Percentiles rank a stretch among this genome's conserved stretches.
Evolutionary conservation across 2,113 vertebrate genomes (phyloP).

Genomic region (Holacanthus passer): DNA sequence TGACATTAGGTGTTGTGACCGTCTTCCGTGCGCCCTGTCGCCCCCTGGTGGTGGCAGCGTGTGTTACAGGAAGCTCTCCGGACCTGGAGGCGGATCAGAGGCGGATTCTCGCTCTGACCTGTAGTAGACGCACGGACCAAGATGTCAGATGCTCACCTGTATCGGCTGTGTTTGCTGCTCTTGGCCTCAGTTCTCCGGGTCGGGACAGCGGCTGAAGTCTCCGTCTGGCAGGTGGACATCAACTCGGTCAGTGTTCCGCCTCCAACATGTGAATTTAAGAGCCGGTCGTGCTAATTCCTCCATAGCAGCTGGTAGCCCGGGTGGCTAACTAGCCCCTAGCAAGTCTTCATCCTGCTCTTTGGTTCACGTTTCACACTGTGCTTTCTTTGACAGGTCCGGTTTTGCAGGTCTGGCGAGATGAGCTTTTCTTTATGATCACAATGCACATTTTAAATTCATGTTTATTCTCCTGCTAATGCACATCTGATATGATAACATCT

Average conservation of each 20-base stretch:
- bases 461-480: too few relatives aligned
- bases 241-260: conserved; percentile 76
- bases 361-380: not conserved
- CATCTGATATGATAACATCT: not conserved
- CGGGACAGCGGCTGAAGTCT: conserved; percentile 74
- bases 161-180: conserved; percentile 49
- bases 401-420: not conserved
- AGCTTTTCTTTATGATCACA: too few relatives aligned
- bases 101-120: too few relatives aligned
- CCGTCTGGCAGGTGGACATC: conserved; percentile 80
- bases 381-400: not conserved
- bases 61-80: conserved; percentile 30
- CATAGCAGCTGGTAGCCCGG: conserved; percentile 55
- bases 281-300: not conserved
- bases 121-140: conserved; percentile 30
- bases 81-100: conserved; percentile 60
- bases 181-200: conserved; percentile 41
- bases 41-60: not conserved
- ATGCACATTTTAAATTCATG: too few relatives aligned
- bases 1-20: too few relatives aligned
- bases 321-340: conserved; percentile 45
- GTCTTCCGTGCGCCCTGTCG: not conserved
- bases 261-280: not conserved
- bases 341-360: not conserved
- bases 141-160: conserved; percentile 56